phyloP scores from a whole-genome alignment of 2,113 vertebrate species.

The Probosciger aterrimus region DNA sequence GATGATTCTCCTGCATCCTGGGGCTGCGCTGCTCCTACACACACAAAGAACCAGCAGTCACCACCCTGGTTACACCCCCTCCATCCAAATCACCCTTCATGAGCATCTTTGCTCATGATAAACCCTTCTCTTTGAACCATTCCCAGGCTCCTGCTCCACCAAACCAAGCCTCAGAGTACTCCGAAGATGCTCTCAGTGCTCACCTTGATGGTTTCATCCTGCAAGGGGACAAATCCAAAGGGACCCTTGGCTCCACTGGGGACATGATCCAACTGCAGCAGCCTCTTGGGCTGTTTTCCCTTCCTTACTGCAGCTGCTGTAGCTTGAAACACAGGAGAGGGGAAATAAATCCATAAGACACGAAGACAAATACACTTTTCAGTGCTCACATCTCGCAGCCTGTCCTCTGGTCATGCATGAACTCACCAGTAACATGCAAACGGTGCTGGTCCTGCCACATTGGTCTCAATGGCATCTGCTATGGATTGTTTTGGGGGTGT shows the following conservation, averaged over 20 bases:
- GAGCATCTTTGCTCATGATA: background rate
- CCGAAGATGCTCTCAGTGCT: background rate
- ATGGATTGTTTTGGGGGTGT: background rate
- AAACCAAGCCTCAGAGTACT: background rate
- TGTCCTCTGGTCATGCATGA: slow-evolving; percentile 10
- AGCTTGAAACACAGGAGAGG: background rate
- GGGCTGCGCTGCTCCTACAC: background rate
- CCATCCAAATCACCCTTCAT: background rate
- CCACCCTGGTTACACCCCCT: background rate
- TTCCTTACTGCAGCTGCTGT: background rate
- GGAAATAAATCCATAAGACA: slow-evolving; percentile 47
- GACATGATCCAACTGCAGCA: background rate
- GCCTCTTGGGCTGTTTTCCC: background rate
- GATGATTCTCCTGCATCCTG: background rate
- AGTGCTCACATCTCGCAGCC: background rate
- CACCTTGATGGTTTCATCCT: background rate
- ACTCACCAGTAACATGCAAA: background rate
- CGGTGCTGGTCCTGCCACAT: background rate
- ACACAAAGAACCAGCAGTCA: background rate
- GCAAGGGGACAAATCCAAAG: background rate
- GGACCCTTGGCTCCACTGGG: background rate
- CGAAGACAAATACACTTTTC: slow-evolving; percentile 31
- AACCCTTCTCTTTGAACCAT: background rate
- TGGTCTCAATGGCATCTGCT: background rate
- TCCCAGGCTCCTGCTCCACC: background rate